A percentile compares a stretch with the other conserved stretches of the same genome.
phyloP scores from a whole-genome alignment of 2,113 vertebrate species.

The Pteronura brasiliensis region DNA sequence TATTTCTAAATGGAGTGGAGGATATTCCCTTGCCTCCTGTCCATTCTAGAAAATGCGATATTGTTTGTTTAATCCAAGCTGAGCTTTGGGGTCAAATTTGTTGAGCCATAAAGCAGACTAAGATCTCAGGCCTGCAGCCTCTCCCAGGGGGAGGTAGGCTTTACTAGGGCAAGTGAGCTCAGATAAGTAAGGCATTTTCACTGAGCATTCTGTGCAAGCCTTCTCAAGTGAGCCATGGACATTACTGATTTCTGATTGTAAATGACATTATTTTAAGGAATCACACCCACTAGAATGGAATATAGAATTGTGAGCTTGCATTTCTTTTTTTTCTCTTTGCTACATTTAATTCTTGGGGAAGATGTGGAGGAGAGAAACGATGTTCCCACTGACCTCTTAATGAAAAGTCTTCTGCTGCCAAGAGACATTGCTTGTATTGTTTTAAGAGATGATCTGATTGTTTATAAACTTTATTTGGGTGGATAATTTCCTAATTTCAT shows the following conservation, averaged over 20 bases:
- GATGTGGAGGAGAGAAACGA: background rate
- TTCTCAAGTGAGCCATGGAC: background rate
- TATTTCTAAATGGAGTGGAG: background rate
- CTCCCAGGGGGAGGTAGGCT: background rate
- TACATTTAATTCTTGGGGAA: background rate
- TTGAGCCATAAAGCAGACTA: background rate
- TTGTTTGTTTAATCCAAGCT: constrained; percentile 6
- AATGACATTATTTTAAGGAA: background rate
- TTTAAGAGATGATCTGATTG: constrained; percentile 38
- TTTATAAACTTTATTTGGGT: constrained; percentile 46
- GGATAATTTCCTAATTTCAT: constrained; percentile 63
- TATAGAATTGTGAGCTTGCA: background rate
- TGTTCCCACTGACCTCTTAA: background rate
- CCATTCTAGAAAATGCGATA: background rate
- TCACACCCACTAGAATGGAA: background rate
- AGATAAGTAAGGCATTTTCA: background rate
- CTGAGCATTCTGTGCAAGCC: background rate
- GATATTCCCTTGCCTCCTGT: constrained; percentile 36
- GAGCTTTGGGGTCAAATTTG: background rate
- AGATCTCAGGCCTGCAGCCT: background rate
- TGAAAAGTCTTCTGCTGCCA: background rate
- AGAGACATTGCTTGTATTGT: background rate
- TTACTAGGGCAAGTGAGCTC: background rate
- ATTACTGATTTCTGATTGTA: background rate
- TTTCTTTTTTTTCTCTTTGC: background rate